Evolutionary conservation across 2,113 vertebrate species (phyloP), one percentile per base, ranked within the genome.

Genomic region (Phylloscopus whistleri): DNA sequence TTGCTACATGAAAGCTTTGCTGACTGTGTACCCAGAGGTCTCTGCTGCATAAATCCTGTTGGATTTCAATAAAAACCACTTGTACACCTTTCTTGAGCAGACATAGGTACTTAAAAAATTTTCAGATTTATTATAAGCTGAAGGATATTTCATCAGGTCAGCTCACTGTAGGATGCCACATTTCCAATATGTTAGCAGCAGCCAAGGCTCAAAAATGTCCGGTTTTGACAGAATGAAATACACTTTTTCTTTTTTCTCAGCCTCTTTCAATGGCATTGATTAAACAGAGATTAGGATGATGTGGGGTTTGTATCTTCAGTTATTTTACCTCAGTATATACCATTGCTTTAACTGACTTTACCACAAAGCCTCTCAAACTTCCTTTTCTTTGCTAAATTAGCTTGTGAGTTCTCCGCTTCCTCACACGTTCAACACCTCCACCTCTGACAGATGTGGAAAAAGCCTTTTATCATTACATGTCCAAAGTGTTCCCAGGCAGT

Each of bases 321-420:
- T 91, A 67, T 70, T 95, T 90, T 80, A 94, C 79, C 94, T 94
- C 87, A 77, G 35, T 80, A 12, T 62, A 18, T 24, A 62, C 84
- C 82, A 83, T 90, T 60, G 37, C 68, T 93, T 93, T 86, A 89
- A 95, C 93, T 93, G 93, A 80, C 93, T 93, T 95, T 35, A 94
- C 82, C 93, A 95, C 92, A 93, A 95, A 95, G 84, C 82, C 87
- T 75, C 55, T 69, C 75, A 53, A 88, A 93, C 90, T 94, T 95
- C 95, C 89, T 96, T 95, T 91, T 86, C 70, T 91, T 80, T 77
- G 76, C 76, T 91, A 64, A 89, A 90, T 86, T 59, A 83, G 19
- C 55, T 93, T 6, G 0, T 62, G 67, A 55, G 62, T 87, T 95
- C 77, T 89, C 70, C 3, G 1, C 44, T 92, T 89, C 72, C 55